Base-by-base conservation (phyloP, 2,797 vertebrate species). In the Xenopus petersii region DNA sequence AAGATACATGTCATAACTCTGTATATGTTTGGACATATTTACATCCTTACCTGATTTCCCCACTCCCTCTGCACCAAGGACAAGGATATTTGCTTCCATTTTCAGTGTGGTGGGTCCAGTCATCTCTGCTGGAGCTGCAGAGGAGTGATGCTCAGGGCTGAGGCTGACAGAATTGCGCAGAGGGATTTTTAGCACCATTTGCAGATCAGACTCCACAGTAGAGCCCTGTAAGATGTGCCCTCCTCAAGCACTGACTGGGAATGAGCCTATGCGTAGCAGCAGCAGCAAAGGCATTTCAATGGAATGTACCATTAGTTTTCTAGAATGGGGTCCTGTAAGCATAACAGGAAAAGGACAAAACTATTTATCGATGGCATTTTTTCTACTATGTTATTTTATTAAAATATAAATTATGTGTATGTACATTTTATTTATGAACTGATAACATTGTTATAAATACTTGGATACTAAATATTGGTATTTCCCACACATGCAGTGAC, bases 21-120 rank as follows among this genome's bases (percentile, higher is more conserved):
- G 3, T 36, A 36, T 36, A 36, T 36, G 6, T 36, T 36, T 36
- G 33, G 6, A 36, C 33, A 36, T 36, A 42, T 42, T 7, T 42
- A 42, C 4, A 7, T 42, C 13, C 81, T 82, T 79, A 94, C 94
- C 94, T 73, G 94, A 94, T 82, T 96, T 95, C 1, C 94, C 94
- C 11, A 95, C 94, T 0, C 83, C 90, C 30, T 92, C 93, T 0
- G 90, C 93, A 36, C 94, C 94, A 81, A 95, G 82, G 0, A 96
- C 82, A 0, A 93, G 87, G 66, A 95, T 85, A 13, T 95, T 96
- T 0, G 89, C 90, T 64, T 95, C 92, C 91, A 93, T 82, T 66
- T 81, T 89, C 30, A 85, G 75, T 3, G 82, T 5, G 0, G 81
- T 0, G 42, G 84, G 82, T 30, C 75, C 59, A 0, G 86, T 75